Base-by-base conservation (phyloP, 1,140 invertebrate genomes). In the Ceratina australensis region DNA sequence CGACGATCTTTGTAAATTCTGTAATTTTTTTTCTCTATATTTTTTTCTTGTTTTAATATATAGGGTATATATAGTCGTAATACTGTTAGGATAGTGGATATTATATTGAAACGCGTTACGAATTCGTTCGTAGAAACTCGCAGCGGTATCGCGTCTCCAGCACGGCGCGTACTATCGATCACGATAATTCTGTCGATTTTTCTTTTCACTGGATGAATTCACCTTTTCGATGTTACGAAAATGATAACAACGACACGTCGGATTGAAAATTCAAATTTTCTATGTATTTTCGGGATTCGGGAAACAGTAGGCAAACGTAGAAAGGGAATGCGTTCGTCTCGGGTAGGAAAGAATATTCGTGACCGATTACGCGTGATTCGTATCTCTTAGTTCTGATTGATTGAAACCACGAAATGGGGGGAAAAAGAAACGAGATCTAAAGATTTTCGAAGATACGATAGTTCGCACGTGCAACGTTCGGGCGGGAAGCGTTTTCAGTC, bases 141-240 rank as follows among this genome's bases (percentile, higher is more conserved):
- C 68, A 52, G 60, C 81, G 81, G 67, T 78, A 49, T 72, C 50
- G 54, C 74, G 81, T 26, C 64, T 68, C 50, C 22, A 26, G 59
- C 22, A 56, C 68, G 15, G 28, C 63, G 57, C 74, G 68, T 67
- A 69, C 33, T 33, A 60, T 82, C 73, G 81, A 68, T 68, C 75
- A 54, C 60, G 71, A 81, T 73, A 33, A 75, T 83, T 68, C 73
- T 60, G 1, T 20, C 15, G 28, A 68, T 59, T 54, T 61, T 79
- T 57, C 57, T 16, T 33, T 56, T 22, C 3, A 10, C 33, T 10
- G 2, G 22, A 52, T 15, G 33, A 22, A 79, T 75, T 33, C 20
- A 64, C 10, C 15, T 24, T 73, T 54, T 18, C 49, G 22, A 42
- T 42, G 33, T 10, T 42, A 42, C 33, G 10, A 42, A 10, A 42